phyloP scores from a whole-genome alignment of 2,113 vertebrate genomes.

The Scophthalmus maximus region DNA sequence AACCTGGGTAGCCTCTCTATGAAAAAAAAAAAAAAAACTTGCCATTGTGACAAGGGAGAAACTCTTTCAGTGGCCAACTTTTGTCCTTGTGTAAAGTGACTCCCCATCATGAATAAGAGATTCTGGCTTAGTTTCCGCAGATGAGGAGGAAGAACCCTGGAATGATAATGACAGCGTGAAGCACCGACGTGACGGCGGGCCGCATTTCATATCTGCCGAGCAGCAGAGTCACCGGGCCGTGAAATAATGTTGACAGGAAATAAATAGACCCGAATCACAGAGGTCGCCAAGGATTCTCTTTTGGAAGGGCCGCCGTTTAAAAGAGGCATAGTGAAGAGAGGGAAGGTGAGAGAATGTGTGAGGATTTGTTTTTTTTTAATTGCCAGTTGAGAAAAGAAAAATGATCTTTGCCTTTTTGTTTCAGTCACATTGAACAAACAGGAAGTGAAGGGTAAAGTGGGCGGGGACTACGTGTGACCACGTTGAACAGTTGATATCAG shows the following conservation, averaged over 20 bases:
- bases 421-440: conserved; percentile 10
- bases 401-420: conserved; percentile 2
- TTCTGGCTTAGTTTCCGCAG: conserved; percentile 33
- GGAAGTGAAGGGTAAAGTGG: not conserved
- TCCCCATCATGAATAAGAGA: conserved; percentile 19
- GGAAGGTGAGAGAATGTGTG: not conserved
- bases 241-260: conserved; percentile 66
- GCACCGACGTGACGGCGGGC: conserved; percentile 51
- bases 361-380: not conserved
- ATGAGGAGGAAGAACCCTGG: conserved; percentile 37
- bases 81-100: conserved; percentile 8
- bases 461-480: too few species aligned
- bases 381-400: conserved; percentile 8
- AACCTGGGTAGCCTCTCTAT: not conserved
- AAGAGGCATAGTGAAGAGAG: conserved; percentile 4
- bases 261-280: conserved; percentile 55
- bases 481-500: too few species aligned
- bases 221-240: conserved; percentile 46
- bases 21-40: not conserved
- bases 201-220: conserved; percentile 48
- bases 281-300: conserved; percentile 44
- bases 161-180: conserved; percentile 51
- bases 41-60: not conserved
- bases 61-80: conserved; percentile 3
- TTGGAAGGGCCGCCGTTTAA: conserved; percentile 30